Conservation (phyloP, 2,113 vertebrate genomes). For the Scomber japonicus region DNA sequence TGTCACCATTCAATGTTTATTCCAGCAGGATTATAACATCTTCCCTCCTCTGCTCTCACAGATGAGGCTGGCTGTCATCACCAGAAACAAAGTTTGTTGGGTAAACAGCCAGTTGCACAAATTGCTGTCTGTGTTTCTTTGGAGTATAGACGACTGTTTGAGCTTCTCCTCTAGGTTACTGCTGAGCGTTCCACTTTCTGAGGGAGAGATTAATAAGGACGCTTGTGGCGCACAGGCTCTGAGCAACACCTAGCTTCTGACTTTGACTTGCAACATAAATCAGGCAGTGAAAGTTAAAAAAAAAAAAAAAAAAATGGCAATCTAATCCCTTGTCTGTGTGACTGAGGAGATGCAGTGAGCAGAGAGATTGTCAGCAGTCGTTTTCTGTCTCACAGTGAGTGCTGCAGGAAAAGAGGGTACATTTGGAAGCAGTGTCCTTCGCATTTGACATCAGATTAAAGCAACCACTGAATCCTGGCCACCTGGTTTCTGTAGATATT, state of each 20-base stretch:
- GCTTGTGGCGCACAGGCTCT: slow-evolving; percentile 49
- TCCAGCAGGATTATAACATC: slow-evolving; percentile 37
- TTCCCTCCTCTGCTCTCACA: slow-evolving; percentile 18
- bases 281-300: slow-evolving; percentile 44
- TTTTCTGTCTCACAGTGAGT: slow-evolving; percentile 48
- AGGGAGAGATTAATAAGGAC: slow-evolving; percentile 72
- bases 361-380: slow-evolving; percentile 49
- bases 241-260: slow-evolving; percentile 63
- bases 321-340: slow-evolving; percentile 64
- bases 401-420: slow-evolving; percentile 13
- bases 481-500: neutral
- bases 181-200: slow-evolving; percentile 75
- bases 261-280: slow-evolving; percentile 67
- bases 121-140: slow-evolving; percentile 64
- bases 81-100: slow-evolving; percentile 52
- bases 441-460: slow-evolving; percentile 54
- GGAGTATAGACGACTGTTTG: slow-evolving; percentile 74
- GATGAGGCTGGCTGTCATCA: slow-evolving; percentile 50
- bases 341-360: slow-evolving; percentile 56
- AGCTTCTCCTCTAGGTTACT: slow-evolving; percentile 72
- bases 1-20: slow-evolving; percentile 33
- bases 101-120: slow-evolving; percentile 64
- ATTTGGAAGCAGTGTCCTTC: slow-evolving; percentile 56
- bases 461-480: slow-evolving; percentile 27
- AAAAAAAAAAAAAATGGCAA: slow-evolving; percentile 23